Conservation (phyloP, 2,113 vertebrate genomes). For the Heterocephalus glaber region DNA sequence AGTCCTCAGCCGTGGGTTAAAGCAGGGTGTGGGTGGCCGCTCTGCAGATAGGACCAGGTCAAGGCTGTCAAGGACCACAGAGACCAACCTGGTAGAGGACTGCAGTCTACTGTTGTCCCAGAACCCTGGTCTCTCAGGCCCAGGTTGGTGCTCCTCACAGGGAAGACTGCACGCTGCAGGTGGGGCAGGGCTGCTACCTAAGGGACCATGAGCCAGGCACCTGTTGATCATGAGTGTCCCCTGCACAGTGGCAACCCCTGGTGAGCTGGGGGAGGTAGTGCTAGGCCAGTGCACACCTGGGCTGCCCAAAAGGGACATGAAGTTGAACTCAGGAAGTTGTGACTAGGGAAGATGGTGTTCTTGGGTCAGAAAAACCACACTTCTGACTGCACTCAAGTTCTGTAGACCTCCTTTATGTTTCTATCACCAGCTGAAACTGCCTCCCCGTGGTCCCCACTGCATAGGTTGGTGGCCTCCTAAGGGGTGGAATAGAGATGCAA, state of each 20-base stretch:
- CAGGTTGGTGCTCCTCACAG: background rate
- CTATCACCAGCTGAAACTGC: background rate
- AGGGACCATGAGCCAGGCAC: conserved; percentile 64
- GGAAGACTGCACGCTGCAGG: background rate
- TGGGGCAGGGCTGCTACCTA: conserved; percentile 49
- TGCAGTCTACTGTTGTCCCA: background rate
- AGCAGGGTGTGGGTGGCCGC: background rate
- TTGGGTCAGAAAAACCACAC: conserved; percentile 3
- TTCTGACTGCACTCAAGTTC: background rate
- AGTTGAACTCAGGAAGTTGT: background rate
- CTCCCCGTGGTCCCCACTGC: background rate
- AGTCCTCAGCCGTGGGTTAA: background rate
- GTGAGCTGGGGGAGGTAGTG: conserved; percentile 7
- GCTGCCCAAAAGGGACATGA: background rate
- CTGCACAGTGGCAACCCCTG: conserved; percentile 58
- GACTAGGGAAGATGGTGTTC: background rate
- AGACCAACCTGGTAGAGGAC: background rate
- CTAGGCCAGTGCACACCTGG: conserved; percentile 52
- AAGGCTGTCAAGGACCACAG: background rate
- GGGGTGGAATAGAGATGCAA: background rate
- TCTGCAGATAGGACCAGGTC: background rate
- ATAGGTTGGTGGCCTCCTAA: background rate
- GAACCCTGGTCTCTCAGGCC: background rate
- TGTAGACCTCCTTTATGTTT: background rate
- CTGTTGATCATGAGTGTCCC: conserved; percentile 71